A percentile compares a stretch with the other conserved stretches of the same genome.
These are phyloP conservation scores for Diphyllodes magnificus DNA, from an alignment of 2,113 vertebrate genomes.

Conservation along the genomic window DNA sequence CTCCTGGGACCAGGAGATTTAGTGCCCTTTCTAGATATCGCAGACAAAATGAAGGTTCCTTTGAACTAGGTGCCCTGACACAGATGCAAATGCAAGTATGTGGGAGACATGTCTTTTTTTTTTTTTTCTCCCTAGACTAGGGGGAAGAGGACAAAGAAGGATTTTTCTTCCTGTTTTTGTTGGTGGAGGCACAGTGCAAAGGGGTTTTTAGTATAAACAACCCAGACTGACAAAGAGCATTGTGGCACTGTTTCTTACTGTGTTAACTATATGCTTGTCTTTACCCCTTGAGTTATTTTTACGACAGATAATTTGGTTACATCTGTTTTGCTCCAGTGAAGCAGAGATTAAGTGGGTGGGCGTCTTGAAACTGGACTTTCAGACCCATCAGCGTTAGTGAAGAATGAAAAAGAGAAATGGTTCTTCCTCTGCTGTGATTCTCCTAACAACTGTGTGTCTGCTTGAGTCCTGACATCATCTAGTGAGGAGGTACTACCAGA, in stretches of 20 bases:
- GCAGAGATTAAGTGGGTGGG: neutral
- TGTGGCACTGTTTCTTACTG: neutral
- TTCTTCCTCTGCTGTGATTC: neutral
- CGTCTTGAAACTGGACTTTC: neutral
- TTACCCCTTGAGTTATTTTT: conserved; percentile 1
- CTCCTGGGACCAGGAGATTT: neutral
- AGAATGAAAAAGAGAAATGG: neutral
- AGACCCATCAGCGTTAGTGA: neutral
- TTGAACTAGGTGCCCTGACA: neutral
- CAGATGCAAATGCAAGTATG: neutral
- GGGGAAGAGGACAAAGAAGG: neutral
- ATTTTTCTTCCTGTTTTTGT: neutral
- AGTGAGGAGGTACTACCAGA: neutral
- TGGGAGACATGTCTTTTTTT: fast-evolving
- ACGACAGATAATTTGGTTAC: neutral
- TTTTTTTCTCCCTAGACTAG: neutral
- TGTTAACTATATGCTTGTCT: neutral
- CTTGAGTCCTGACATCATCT: neutral
- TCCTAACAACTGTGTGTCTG: neutral
- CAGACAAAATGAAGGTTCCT: neutral
- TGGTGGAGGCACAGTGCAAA: neutral
- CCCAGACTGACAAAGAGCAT: neutral
- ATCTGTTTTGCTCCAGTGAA: conserved; percentile 23
- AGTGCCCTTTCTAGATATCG: neutral
- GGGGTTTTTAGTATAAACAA: neutral